Evolutionary conservation across 2,888 invertebrate genomes (phyloP).

Genomic region (Rugalucina vietnamica): DNA sequence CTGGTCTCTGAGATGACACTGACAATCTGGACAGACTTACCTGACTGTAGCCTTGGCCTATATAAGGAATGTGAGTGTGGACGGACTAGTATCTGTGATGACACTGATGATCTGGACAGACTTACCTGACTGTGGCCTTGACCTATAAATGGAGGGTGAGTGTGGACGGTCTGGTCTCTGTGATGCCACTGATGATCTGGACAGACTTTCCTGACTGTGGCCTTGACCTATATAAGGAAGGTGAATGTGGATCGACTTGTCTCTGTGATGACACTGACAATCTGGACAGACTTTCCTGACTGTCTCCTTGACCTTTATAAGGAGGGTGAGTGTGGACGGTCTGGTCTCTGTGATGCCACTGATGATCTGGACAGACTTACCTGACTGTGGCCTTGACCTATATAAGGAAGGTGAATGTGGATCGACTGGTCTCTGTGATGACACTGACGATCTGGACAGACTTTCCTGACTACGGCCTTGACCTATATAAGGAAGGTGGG

Average conservation of each 20-base stretch:
- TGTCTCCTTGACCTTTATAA: conserved; percentile 11
- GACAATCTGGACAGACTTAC: too few relatives aligned
- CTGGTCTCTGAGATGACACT: too few relatives aligned
- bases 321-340: conserved; percentile 55
- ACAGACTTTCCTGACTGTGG: too few relatives aligned
- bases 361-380: conserved; percentile 23
- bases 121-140: conserved; percentile 21
- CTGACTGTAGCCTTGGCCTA: too few relatives aligned
- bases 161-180: conserved; percentile 45
- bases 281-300: conserved; percentile 21
- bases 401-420: conserved; percentile 52
- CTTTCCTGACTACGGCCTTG: too few relatives aligned
- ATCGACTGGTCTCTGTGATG: conserved; percentile 33
- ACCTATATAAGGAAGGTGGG: too few relatives aligned
- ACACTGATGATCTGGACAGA: too few relatives aligned
- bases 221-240: too few relatives aligned
- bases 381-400: conserved; percentile 18
- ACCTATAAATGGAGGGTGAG: conserved; percentile 38
- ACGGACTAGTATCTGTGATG: too few relatives aligned
- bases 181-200: conserved; percentile 25
- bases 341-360: conserved; percentile 30
- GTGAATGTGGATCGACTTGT: too few relatives aligned
- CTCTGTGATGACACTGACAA: too few relatives aligned
- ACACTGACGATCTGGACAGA: conserved; percentile 23
- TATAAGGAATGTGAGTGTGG: too few relatives aligned